A percentile compares a stretch with the other conserved stretches of the same genome.
phyloP scores from a whole-genome alignment of 2,888 invertebrate genomes.

The Caenorhabditis sp. region DNA sequence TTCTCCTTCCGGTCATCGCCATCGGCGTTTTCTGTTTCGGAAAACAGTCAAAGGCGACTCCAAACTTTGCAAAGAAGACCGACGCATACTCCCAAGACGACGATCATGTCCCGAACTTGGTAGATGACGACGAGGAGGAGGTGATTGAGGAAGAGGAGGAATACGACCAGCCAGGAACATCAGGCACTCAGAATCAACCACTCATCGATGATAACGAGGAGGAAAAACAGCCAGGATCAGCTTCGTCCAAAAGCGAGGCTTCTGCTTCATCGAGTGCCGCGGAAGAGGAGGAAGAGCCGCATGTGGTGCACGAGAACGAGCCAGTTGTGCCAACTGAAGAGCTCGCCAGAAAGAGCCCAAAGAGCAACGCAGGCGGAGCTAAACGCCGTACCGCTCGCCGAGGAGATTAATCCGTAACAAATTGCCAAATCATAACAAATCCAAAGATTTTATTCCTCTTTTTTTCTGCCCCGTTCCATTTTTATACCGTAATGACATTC shows the following conservation, averaged over 20 bases:
- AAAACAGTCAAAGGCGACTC: conserved; percentile 62
- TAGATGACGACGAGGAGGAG: conserved; percentile 67
- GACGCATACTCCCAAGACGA: conserved; percentile 85
- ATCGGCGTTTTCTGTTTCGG: conserved; percentile 88
- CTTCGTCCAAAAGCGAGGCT: neutral
- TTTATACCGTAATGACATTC: conserved; percentile 17
- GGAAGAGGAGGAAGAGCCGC: conserved; percentile 39
- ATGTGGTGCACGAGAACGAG: conserved; percentile 42
- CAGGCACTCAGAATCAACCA: conserved; percentile 21
- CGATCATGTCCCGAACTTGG: conserved; percentile 70
- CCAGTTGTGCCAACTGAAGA: conserved; percentile 55
- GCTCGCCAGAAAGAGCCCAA: conserved; percentile 43
- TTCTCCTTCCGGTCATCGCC: conserved; percentile 87
- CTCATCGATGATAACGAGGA: conserved; percentile 9
- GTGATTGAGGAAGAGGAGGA: conserved; percentile 12
- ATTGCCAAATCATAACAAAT: neutral
- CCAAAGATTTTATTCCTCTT: neutral
- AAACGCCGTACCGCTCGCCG: conserved; percentile 47
- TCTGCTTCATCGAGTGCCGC: conserved; percentile 24
- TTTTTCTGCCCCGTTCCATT: neutral
- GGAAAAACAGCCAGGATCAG: neutral
- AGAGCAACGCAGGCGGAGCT: conserved; percentile 20
- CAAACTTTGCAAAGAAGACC: conserved; percentile 84
- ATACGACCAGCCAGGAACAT: conserved; percentile 37
- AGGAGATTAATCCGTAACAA: conserved; percentile 30